phyloP scores from a whole-genome alignment of 64 coral and sea anemone species.

The Cladopsammia gracilis region DNA sequence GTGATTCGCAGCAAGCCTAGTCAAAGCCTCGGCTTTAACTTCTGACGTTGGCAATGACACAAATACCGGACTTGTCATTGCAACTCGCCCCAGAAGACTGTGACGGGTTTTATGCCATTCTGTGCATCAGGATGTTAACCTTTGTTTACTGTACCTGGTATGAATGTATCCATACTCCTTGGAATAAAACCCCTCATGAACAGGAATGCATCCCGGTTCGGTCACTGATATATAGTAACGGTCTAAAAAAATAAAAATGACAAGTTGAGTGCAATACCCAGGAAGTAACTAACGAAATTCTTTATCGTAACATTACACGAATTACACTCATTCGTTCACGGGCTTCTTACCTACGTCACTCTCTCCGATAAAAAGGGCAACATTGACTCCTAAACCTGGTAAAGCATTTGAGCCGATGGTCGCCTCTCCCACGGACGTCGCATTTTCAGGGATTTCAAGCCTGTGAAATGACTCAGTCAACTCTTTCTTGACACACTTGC shows the following conservation, averaged over 20 bases:
- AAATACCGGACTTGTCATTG: too few relatives aligned
- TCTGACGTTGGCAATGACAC: too few relatives aligned
- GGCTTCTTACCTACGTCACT: neutral
- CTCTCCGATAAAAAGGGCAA: neutral
- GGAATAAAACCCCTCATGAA: neutral
- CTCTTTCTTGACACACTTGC: neutral
- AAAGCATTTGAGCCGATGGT: constrained; percentile 26
- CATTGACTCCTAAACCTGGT: constrained; percentile 2
- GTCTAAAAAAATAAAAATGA: neutral
- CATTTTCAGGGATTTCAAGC: neutral
- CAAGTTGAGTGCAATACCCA: too few relatives aligned
- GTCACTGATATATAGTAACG: constrained; percentile 6
- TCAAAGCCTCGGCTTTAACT: too few relatives aligned
- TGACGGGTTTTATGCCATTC: too few relatives aligned
- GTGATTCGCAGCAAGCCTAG: too few relatives aligned
- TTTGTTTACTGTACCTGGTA: neutral
- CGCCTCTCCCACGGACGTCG: neutral
- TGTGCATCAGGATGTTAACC: too few relatives aligned
- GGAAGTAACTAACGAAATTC: too few relatives aligned
- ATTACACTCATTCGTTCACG: too few relatives aligned
- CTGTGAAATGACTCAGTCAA: neutral
- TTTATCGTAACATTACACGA: too few relatives aligned
- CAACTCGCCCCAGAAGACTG: too few relatives aligned
- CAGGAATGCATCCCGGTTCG: neutral
- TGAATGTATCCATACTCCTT: neutral